Conservation (phyloP, 1,140 invertebrate genomes). For the Triops longicaudatus region DNA sequence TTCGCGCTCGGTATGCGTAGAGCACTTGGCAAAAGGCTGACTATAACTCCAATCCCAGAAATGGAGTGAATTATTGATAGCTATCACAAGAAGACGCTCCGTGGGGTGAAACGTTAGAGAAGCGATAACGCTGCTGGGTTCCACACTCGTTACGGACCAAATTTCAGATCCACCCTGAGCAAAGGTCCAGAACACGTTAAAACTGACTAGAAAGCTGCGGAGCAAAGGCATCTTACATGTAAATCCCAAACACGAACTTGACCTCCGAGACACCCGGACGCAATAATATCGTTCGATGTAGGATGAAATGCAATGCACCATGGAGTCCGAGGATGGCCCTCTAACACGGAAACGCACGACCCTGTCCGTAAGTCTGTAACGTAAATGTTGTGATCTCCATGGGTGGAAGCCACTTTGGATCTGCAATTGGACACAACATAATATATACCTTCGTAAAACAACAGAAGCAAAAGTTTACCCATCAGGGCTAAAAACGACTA, state of each 20-base stretch:
- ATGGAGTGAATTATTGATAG: slow-evolving; percentile 71
- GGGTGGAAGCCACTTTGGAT: slow-evolving; percentile 74
- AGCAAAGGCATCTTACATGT: slow-evolving; percentile 52
- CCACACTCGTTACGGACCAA: slow-evolving; percentile 51
- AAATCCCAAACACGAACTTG: slow-evolving; percentile 88
- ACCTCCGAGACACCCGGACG: slow-evolving; percentile 78
- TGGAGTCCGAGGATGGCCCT: slow-evolving; percentile 78
- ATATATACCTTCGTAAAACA: too few relatives aligned
- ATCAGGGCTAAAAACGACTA: slow-evolving; percentile 79
- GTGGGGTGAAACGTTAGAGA: slow-evolving; percentile 79
- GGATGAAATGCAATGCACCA: slow-evolving; percentile 89
- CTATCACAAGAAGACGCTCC: slow-evolving; percentile 71
- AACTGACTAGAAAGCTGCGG: background rate
- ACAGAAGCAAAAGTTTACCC: slow-evolving; percentile 47
- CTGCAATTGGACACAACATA: slow-evolving; percentile 44
- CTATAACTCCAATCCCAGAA: slow-evolving; percentile 84
- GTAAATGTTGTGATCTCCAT: slow-evolving; percentile 87
- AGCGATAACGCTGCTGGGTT: slow-evolving; percentile 63
- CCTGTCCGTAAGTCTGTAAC: slow-evolving; percentile 71
- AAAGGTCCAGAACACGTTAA: slow-evolving; percentile 29
- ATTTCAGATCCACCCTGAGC: slow-evolving; percentile 72
- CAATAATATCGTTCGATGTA: slow-evolving; percentile 68
- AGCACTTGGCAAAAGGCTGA: slow-evolving; percentile 61
- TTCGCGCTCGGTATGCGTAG: slow-evolving; percentile 59
- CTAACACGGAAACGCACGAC: slow-evolving; percentile 65